These are phyloP conservation scores for Cuculus canorus DNA, from an alignment of 2,797 vertebrate species.

Conservation along the genomic window DNA sequence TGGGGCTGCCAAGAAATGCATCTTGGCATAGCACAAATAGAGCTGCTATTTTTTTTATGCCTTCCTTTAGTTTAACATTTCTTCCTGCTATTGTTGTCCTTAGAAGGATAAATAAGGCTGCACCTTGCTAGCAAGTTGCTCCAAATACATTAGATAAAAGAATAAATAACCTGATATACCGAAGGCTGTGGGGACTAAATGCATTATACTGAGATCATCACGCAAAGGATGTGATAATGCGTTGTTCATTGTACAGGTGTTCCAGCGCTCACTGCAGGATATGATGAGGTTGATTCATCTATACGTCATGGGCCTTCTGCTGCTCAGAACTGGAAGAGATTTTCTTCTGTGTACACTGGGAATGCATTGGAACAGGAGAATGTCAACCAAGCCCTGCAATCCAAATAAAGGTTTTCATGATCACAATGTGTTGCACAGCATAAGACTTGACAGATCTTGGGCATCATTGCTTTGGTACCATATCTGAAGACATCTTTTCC, in stretches of 20 bases:
- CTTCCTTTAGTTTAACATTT: slow-evolving; percentile 41
- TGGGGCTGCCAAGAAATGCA: slow-evolving; percentile 51
- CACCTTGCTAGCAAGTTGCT: slow-evolving; percentile 11
- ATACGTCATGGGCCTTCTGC: background rate
- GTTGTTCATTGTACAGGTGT: slow-evolving; percentile 8
- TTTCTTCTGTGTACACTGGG: background rate
- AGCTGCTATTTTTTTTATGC: slow-evolving; percentile 27
- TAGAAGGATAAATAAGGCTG: background rate
- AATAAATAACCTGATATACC: background rate
- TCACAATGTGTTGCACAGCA: background rate
- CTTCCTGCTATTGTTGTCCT: slow-evolving; percentile 13
- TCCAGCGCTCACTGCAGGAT: slow-evolving; percentile 12
- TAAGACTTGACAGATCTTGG: background rate
- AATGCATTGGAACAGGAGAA: background rate
- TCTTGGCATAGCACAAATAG: slow-evolving; percentile 24
- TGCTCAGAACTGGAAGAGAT: background rate
- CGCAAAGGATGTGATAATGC: slow-evolving; percentile 11
- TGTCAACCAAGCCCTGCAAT: background rate
- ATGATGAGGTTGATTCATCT: slow-evolving; percentile 14
- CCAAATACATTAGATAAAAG: slow-evolving; percentile 14
- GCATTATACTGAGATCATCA: background rate
- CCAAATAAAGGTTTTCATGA: background rate
- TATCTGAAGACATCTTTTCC: background rate
- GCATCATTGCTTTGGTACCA: background rate
- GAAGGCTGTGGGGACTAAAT: background rate